Conservation (phyloP, 2,113 vertebrate species). For the Cochlearius cochlearius region DNA sequence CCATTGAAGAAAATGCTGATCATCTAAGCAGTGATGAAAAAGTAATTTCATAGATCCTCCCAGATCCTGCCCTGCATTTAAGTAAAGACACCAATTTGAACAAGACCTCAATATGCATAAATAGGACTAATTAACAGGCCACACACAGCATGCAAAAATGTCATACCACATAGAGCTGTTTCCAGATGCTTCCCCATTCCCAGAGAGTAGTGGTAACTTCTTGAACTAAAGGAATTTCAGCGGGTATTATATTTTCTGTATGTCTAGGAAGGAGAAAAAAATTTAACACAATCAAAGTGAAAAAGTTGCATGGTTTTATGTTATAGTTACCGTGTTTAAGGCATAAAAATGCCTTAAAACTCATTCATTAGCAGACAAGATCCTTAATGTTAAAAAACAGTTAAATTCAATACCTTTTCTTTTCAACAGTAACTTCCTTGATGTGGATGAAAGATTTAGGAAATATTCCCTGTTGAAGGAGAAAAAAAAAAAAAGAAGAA, state of each 20-base stretch:
- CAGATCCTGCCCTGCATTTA: neutral
- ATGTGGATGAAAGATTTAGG: slow-evolving; percentile 88
- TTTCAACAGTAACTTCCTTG: slow-evolving; percentile 85
- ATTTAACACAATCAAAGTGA: neutral
- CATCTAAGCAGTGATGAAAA: neutral
- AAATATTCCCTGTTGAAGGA: slow-evolving; percentile 85
- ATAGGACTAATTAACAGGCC: neutral
- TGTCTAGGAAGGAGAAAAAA: slow-evolving; percentile 70
- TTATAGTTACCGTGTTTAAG: neutral
- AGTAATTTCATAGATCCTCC: neutral
- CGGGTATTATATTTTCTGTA: slow-evolving; percentile 78
- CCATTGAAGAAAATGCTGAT: neutral
- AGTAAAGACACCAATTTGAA: neutral
- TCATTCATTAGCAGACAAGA: neutral
- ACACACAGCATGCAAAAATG: fast-evolving
- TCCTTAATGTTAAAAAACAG: neutral
- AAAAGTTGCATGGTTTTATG: neutral
- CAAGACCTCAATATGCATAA: neutral
- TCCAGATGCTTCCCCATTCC: slow-evolving; percentile 98
- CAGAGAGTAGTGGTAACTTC: slow-evolving; percentile 94
- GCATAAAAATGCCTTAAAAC: neutral
- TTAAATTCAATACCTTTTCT: slow-evolving; percentile 79
- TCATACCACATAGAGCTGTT: slow-evolving; percentile 93
- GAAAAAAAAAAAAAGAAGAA: neutral
- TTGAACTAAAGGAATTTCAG: slow-evolving; percentile 93